phyloP scores from a whole-genome alignment of 2,113 vertebrate genomes.

The Anolis carolinensis region DNA sequence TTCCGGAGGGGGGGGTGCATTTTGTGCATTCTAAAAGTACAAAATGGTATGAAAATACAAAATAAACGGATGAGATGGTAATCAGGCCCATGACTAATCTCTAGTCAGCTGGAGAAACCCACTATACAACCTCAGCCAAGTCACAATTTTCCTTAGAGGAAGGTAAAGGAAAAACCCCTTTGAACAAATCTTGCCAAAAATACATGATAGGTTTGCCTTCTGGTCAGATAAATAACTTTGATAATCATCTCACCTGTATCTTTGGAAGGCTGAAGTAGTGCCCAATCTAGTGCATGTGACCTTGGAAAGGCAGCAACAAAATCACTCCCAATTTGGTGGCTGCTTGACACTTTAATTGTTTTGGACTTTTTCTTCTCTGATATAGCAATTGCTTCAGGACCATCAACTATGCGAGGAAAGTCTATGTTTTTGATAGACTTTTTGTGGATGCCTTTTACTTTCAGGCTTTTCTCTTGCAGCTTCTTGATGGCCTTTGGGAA shows the following conservation, averaged over 20 bases:
- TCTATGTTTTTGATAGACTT: background rate
- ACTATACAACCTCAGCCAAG: too few relatives aligned
- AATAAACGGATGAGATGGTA: too few relatives aligned
- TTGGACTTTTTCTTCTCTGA: background rate
- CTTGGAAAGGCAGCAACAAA: background rate
- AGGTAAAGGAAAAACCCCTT: too few relatives aligned
- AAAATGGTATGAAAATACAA: too few relatives aligned
- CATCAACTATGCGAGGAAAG: background rate
- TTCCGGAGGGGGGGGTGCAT: too few relatives aligned
- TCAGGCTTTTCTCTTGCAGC: background rate
- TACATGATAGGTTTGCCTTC: too few relatives aligned
- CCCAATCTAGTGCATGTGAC: background rate
- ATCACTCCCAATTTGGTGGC: rapidly evolving
- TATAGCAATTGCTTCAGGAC: background rate
- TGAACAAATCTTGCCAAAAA: too few relatives aligned
- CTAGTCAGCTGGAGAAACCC: too few relatives aligned
- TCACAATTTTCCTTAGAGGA: too few relatives aligned
- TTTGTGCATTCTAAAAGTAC: too few relatives aligned
- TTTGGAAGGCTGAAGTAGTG: background rate
- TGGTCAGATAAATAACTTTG: too few relatives aligned
- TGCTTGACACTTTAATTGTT: background rate
- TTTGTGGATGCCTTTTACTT: rapidly evolving
- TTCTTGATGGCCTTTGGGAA: background rate
- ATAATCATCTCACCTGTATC: conserved; percentile 40
- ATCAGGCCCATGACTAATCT: too few relatives aligned